Evolutionary conservation across 1,140 invertebrate genomes (phyloP).

Genomic region (Drosophila willistoni): DNA sequence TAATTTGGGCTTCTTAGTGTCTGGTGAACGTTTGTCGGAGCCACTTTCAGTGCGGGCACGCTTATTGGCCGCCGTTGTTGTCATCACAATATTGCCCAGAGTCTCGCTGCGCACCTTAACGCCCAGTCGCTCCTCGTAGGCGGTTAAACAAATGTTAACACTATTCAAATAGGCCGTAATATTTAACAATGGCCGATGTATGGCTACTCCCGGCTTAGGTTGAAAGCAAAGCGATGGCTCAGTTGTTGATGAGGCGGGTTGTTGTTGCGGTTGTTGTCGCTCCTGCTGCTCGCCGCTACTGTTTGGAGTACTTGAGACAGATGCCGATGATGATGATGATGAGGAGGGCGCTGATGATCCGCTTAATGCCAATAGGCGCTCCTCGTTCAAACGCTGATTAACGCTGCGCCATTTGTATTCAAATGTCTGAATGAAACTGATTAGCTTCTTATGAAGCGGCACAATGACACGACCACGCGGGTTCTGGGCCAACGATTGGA

Average conservation of each 20-base stretch:
- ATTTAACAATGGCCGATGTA: constrained; percentile 88
- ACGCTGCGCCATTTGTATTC: constrained; percentile 89
- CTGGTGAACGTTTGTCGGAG: constrained; percentile 83
- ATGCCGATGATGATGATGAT: not conserved
- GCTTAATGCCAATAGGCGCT: constrained; percentile 25
- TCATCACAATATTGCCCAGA: constrained; percentile 35
- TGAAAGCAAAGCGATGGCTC: constrained; percentile 73
- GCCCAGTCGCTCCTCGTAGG: constrained; percentile 88
- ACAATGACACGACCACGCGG: constrained; percentile 91
- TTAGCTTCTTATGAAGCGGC: constrained; percentile 90
- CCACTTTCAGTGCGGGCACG: constrained; percentile 85
- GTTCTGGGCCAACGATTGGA: constrained; percentile 95
- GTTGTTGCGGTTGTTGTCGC: not conserved
- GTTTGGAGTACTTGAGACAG: not conserved
- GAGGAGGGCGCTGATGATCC: not conserved
- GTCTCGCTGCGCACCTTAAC: constrained; percentile 84
- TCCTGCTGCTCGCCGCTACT: constrained; percentile 27
- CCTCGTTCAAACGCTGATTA: constrained; percentile 83
- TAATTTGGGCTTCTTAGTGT: constrained; percentile 77
- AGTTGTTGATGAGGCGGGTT: not conserved
- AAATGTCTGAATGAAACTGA: constrained; percentile 90
- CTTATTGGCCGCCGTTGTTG: constrained; percentile 71
- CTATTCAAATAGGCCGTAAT: constrained; percentile 89
- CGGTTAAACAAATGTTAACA: constrained; percentile 89
- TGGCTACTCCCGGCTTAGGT: constrained; percentile 84